A percentile compares a stretch with the other conserved stretches of the same genome.
These are phyloP conservation scores for Oligia fasciuncula DNA, from an alignment of 2,888 invertebrate species.

Conservation along the genomic window DNA sequence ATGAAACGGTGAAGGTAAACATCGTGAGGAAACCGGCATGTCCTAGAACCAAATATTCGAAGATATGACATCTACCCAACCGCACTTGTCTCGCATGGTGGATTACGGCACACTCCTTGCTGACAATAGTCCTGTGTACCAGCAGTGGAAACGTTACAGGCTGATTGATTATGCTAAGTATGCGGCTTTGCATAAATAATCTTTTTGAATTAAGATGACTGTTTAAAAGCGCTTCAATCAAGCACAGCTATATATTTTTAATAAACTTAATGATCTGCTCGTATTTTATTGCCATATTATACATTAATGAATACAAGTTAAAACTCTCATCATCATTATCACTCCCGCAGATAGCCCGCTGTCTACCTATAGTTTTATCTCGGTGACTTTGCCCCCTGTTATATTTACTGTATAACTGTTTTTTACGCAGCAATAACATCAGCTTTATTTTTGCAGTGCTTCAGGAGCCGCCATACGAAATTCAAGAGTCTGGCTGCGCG, in stretches of 20 bases:
- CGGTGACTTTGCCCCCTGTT: slow-evolving; percentile 71
- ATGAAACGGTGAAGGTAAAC: slow-evolving; percentile 4
- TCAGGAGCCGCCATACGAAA: slow-evolving; percentile 89
- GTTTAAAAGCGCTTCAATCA: neutral
- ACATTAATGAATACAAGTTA: slow-evolving; percentile 66
- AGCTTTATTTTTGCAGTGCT: slow-evolving; percentile 80
- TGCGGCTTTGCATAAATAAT: neutral
- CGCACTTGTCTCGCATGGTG: neutral
- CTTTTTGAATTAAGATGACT: neutral
- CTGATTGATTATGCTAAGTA: neutral
- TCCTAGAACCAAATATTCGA: neutral
- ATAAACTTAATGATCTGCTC: slow-evolving; percentile 14
- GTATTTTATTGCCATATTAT: slow-evolving; percentile 38
- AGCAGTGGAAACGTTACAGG: neutral
- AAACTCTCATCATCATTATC: slow-evolving; percentile 80
- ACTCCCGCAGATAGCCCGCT: slow-evolving; percentile 76
- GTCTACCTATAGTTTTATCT: slow-evolving; percentile 71
- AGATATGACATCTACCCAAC: neutral
- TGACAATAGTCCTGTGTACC: neutral
- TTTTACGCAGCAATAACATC: slow-evolving; percentile 68
- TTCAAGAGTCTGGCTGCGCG: slow-evolving; percentile 87
- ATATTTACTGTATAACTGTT: slow-evolving; percentile 61
- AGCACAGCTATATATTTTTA: neutral
- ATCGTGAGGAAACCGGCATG: neutral
- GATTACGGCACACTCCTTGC: neutral